Conservation (phyloP, 2,797 vertebrate genomes). For the Micropoecilia bifurca region DNA sequence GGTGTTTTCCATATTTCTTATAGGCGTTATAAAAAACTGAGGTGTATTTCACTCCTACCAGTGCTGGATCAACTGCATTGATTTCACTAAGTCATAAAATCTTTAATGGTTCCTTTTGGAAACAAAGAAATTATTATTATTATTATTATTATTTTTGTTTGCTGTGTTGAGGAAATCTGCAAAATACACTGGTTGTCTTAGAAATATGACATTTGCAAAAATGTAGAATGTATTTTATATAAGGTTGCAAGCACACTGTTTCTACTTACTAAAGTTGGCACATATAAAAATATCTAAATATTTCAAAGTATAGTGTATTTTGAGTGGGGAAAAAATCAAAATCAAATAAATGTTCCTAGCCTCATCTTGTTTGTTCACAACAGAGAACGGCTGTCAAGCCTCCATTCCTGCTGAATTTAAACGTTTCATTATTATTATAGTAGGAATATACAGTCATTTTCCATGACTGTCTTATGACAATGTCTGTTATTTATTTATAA, state of each 20-base stretch:
- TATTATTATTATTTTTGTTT: no score
- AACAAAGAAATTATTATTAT: not conserved
- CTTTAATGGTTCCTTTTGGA: not conserved
- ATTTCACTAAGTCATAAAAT: not conserved
- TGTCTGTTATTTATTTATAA: not conserved
- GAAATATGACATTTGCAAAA: not conserved
- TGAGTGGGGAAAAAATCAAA: not conserved
- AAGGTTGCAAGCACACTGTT: not conserved
- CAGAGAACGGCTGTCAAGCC: not conserved
- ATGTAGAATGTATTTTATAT: no score
- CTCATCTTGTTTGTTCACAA: not conserved
- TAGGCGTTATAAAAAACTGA: conserved; percentile 1
- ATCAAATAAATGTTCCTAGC: not conserved
- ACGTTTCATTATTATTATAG: not conserved
- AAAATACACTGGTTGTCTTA: not conserved
- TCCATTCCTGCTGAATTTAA: not conserved
- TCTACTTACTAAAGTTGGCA: no score
- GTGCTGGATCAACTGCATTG: not conserved
- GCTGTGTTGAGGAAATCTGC: not conserved
- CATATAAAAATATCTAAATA: not conserved
- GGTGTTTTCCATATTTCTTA: not conserved
- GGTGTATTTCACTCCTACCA: not conserved
- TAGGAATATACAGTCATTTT: not conserved
- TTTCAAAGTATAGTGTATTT: not conserved
- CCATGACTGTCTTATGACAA: not conserved